Percentiles rank a stretch among this genome's conserved stretches.
These are phyloP conservation scores for Diadegma fenestrale DNA, from an alignment of 2,888 invertebrate genomes.

Conservation along the genomic window DNA sequence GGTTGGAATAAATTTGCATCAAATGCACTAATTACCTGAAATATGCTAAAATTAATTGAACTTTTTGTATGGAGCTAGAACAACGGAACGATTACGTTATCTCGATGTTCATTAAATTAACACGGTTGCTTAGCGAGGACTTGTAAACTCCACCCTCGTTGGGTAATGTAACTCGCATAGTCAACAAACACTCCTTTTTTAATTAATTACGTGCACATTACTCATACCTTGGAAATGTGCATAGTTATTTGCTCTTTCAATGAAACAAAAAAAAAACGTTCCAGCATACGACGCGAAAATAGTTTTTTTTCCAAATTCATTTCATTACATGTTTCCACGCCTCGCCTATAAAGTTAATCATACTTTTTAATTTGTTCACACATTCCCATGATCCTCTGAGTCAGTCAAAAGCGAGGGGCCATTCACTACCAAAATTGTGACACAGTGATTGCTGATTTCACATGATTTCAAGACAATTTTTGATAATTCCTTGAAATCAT, in stretches of 20 bases:
- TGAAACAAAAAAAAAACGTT: background rate
- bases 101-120: slow-evolving; percentile 77
- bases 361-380: background rate
- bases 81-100: slow-evolving; percentile 77
- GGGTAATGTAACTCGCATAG: background rate
- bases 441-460: too few species aligned
- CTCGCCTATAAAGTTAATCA: background rate
- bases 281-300: background rate
- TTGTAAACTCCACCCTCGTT: slow-evolving; percentile 30
- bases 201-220: background rate
- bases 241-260: background rate
- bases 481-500: too few species aligned
- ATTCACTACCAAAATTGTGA: too few species aligned
- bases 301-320: background rate
- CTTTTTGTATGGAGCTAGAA: slow-evolving; percentile 66
- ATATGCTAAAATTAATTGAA: slow-evolving; percentile 72
- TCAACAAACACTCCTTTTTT: background rate
- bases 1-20: background rate
- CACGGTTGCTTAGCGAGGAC: slow-evolving; percentile 71
- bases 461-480: too few species aligned
- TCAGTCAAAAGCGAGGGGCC: too few species aligned
- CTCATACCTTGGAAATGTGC: background rate
- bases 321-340: background rate
- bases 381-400: too few species aligned
- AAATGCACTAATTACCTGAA: background rate